These are phyloP conservation scores for Heterodera filipjevi DNA, from an alignment of 2,888 invertebrate species.

Conservation along the genomic window DNA sequence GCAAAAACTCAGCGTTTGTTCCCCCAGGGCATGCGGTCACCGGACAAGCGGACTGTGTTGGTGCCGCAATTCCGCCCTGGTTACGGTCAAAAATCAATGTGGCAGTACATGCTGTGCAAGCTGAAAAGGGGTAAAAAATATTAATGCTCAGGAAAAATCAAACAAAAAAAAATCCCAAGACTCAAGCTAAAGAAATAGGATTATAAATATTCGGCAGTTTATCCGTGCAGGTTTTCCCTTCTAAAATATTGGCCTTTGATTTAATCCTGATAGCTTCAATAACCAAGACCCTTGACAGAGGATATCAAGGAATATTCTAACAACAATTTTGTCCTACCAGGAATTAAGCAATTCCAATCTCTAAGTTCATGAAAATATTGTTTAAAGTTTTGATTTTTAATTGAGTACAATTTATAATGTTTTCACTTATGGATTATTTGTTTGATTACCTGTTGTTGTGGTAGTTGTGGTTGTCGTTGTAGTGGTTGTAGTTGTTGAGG, in stretches of 20 bases:
- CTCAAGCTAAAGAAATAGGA: no score
- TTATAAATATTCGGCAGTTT: no score
- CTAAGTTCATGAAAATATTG: not conserved
- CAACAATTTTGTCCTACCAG: not conserved
- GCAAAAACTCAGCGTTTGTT: not conserved
- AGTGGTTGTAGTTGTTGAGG: not conserved
- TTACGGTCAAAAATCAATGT: not conserved
- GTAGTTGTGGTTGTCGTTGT: not conserved
- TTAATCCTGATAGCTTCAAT: no score
- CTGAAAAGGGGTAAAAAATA: not conserved
- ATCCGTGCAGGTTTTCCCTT: no score
- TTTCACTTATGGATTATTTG: not conserved
- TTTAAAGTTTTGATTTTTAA: not conserved
- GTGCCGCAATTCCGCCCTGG: conserved; percentile 9
- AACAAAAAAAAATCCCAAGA: no score
- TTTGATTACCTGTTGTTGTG: no score
- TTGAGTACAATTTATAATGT: not conserved
- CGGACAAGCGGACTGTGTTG: not conserved
- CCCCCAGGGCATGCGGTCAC: not conserved
- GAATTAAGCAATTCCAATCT: not conserved
- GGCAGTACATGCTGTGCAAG: not conserved
- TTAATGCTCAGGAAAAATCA: not conserved
- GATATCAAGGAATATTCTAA: no score
- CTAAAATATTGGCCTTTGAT: no score
- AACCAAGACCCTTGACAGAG: no score